Evolutionary conservation across 2,113 vertebrate genomes (phyloP).

Genomic region (Neotragus moschatus): DNA sequence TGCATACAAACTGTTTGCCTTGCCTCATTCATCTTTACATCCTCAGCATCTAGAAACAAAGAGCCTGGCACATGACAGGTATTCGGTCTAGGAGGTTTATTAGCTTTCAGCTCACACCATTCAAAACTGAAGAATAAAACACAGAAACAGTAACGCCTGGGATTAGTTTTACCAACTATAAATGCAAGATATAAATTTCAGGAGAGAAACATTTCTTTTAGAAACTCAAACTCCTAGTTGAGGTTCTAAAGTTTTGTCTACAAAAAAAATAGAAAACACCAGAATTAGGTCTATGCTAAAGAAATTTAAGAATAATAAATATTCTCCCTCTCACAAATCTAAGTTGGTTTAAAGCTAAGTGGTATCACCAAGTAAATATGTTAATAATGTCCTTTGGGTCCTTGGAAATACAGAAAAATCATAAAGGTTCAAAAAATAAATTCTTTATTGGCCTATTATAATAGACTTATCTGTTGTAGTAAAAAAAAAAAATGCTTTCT

Average conservation of each 20-base stretch:
- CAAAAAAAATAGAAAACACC: neutral
- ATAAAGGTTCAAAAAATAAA: neutral
- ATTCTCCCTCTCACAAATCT: neutral
- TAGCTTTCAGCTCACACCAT: neutral
- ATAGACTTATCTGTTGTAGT: neutral
- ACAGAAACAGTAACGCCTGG: neutral
- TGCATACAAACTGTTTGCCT: neutral
- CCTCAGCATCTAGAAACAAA: neutral
- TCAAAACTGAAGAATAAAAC: constrained; percentile 2
- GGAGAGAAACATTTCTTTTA: constrained; percentile 4
- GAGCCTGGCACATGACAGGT: neutral
- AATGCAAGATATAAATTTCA: neutral
- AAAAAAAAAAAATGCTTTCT: neutral
- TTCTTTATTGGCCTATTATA: neutral
- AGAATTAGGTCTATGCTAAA: neutral
- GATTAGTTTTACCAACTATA: neutral
- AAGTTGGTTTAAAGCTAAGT: neutral
- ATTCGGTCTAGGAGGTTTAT: neutral
- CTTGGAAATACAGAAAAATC: neutral
- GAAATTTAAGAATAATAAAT: neutral
- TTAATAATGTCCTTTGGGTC: neutral
- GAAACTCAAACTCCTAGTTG: neutral
- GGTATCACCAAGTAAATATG: neutral
- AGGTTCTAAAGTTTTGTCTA: constrained; percentile 3
- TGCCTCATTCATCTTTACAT: neutral